phyloP scores from a whole-genome alignment of 2,113 vertebrate genomes.

The Formicarius rufipectus region DNA sequence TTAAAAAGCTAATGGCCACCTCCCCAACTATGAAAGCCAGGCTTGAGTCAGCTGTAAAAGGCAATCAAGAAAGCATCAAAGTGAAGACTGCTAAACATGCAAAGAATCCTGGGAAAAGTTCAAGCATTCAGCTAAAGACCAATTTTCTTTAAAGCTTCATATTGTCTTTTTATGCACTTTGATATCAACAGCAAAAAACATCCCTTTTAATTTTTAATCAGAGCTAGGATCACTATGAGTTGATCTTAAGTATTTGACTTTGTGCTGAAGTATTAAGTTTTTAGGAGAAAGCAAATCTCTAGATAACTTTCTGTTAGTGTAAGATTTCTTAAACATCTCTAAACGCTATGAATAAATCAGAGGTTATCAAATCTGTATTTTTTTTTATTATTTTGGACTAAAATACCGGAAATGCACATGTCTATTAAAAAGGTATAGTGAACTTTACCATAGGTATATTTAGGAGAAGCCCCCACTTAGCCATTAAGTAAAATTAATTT shows the following conservation, averaged over 20 bases:
- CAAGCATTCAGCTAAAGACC: constrained; percentile 92
- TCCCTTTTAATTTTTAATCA: constrained; percentile 23
- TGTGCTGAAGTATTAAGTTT: constrained; percentile 28
- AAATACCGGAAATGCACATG: not conserved
- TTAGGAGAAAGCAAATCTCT: not conserved
- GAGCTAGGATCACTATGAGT: not conserved
- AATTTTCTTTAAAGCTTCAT: constrained; percentile 82
- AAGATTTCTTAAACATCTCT: not conserved
- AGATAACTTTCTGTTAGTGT: not conserved
- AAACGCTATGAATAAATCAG: not conserved
- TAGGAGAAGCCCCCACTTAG: constrained; percentile 3
- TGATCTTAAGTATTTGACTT: constrained; percentile 18
- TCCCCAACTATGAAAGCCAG: constrained; percentile 87
- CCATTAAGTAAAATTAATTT: constrained; percentile 15
- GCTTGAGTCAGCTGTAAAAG: constrained; percentile 88
- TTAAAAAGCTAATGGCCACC: constrained; percentile 85
- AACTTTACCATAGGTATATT: not conserved
- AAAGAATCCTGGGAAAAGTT: constrained; percentile 74
- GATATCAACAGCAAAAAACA: constrained; percentile 1
- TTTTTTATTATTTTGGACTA: not conserved
- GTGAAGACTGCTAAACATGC: constrained; percentile 73
- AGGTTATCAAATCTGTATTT: not conserved
- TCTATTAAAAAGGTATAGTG: not conserved
- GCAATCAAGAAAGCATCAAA: constrained; percentile 85
- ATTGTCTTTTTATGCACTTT: constrained; percentile 5